Evolutionary conservation across 2,888 invertebrate genomes (phyloP).

Genomic region (Cheilosia impressa): DNA sequence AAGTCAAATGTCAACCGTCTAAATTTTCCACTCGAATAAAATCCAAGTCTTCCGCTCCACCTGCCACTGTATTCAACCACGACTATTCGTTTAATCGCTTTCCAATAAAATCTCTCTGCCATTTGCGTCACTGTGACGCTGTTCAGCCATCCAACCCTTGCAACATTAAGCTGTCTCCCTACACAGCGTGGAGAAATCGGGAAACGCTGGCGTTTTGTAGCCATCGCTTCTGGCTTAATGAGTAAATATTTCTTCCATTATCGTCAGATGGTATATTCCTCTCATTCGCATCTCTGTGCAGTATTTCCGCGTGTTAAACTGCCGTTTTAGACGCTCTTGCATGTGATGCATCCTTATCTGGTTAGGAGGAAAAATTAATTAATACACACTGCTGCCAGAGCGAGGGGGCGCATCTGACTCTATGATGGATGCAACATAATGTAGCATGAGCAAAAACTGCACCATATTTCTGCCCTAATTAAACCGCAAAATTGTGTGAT

Average conservation of each 20-base stretch:
- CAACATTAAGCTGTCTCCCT: not conserved
- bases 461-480: constrained; percentile 66
- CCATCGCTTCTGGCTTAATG: constrained; percentile 31
- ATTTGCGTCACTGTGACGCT: not conserved
- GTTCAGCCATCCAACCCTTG: not conserved
- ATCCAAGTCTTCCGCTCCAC: too few species aligned
- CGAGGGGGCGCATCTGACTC: not conserved
- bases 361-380: constrained; percentile 41
- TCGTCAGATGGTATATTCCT: constrained; percentile 15
- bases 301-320: constrained; percentile 47
- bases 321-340: constrained; percentile 5
- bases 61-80: too few species aligned
- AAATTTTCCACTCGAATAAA: too few species aligned
- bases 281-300: constrained; percentile 13
- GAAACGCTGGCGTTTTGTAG: constrained; percentile 26
- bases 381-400: not conserved
- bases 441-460: constrained; percentile 12
- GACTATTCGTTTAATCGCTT: too few species aligned
- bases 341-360: constrained; percentile 32
- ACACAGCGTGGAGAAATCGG: constrained; percentile 11
- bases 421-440: constrained; percentile 35
- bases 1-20: too few species aligned
- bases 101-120: too few species aligned
- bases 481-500: constrained; percentile 65
- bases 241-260: constrained; percentile 44